Percentiles rank a stretch among this genome's conserved stretches.
These are phyloP conservation scores for Stictonetta naevosa DNA, from an alignment of 2,113 vertebrate species.

Conservation along the genomic window DNA sequence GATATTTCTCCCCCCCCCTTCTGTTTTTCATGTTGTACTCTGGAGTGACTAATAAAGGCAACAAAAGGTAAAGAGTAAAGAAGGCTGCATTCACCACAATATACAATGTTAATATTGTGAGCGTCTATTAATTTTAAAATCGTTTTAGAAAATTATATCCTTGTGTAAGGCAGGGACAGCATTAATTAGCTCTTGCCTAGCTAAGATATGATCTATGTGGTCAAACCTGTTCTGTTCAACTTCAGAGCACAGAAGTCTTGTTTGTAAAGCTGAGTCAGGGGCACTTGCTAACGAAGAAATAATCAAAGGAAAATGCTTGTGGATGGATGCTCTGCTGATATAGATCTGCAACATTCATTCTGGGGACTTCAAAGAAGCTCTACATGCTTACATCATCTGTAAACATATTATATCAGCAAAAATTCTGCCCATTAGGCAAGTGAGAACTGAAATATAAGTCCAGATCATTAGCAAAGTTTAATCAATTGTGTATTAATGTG, in stretches of 20 bases:
- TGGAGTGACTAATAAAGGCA: neutral
- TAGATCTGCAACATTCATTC: neutral
- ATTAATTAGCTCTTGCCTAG: neutral
- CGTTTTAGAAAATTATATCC: neutral
- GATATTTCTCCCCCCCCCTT: neutral
- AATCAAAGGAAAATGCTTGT: neutral
- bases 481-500: neutral
- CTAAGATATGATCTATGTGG: neutral
- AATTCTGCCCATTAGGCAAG: neutral
- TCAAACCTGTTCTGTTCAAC: neutral
- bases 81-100: neutral
- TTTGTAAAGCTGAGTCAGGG: slow-evolving; percentile 51
- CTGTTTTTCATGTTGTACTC: neutral
- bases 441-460: neutral
- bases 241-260: neutral
- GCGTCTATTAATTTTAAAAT: neutral
- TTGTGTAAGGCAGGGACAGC: neutral
- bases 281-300: neutral
- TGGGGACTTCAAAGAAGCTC: neutral
- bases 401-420: neutral
- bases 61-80: neutral
- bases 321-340: neutral
- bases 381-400: neutral
- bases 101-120: neutral
- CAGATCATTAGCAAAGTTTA: fast-evolving